Base-by-base conservation (phyloP, 2,113 vertebrate species). In the Nannobrachium achirus region DNA sequence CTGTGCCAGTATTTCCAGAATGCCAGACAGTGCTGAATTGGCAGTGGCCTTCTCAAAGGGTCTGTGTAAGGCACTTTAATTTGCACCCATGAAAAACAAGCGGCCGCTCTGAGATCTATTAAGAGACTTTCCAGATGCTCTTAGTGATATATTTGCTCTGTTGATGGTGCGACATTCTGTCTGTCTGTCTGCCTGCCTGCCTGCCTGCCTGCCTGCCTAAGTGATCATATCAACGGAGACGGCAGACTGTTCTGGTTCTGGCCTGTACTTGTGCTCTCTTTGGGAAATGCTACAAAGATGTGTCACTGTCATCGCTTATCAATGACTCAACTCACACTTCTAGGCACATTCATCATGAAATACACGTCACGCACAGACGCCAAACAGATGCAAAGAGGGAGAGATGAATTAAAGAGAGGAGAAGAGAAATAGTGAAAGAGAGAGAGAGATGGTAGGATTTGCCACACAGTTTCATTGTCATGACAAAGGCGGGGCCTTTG, bases 391-490 rank as follows among this genome's bases (percentile, higher is more conserved):
- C 40, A 60, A 8, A 60, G 39, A 16, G 13, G 10, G 7, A n/a
- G 8, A 13, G 3, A 61, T 10, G 8, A n/a, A n/a, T n/a, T n/a
- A n/a, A n/a, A n/a, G 39, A 59, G 9, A 44, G 10, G 18, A 3
- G 20, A 2, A n/a, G 10, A 10, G 14, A 49, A 7, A 7, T 10
- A n/a, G 13, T 14, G 13, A 19, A 20, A 15, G 9, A 25, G 3
- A 15, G 38, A 58, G 15, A 6, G 25, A 41, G 15, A 5, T 4
- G n/a, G 10, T 13, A 51, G 8, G 44, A 13, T 73, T 63, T 78
- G 76, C 73, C 76, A 67, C 61, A 66, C 55, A 69, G 64, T 66
- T 71, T 69, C 52, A 71, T 55, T 20, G 16, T 25, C 53, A 49
- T 70, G 66, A 49, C 63, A 38, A 53, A 56, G 63, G 46, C 63